Evolutionary conservation across 2,888 invertebrate species (phyloP).

Genomic region (Hemistola chrysoprasaria): DNA sequence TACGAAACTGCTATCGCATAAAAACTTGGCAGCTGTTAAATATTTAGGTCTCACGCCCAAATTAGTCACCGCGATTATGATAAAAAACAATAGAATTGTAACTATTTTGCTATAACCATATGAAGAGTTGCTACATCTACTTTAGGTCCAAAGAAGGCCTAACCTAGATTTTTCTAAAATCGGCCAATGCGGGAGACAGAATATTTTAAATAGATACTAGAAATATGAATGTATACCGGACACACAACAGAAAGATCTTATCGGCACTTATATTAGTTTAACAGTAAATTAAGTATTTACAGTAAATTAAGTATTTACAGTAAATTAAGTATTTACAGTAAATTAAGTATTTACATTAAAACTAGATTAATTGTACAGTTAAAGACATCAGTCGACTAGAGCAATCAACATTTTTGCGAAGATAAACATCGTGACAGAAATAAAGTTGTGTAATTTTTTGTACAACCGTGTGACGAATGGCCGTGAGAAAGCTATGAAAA

Average conservation of each 20-base stretch:
- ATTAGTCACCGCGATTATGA: constrained; percentile 12
- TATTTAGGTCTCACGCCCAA: constrained; percentile 24
- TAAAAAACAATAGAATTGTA: constrained; percentile 26
- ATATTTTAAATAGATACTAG: no score
- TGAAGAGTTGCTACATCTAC: background rate
- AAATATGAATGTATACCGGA: no score
- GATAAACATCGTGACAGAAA: constrained; percentile 18
- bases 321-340: no score
- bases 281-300: no score
- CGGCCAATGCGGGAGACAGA: no score
- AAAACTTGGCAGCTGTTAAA: constrained; percentile 21
- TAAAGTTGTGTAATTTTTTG: constrained; percentile 21
- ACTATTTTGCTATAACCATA: constrained; percentile 16
- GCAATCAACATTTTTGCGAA: constrained; percentile 11
- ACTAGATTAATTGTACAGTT: background rate
- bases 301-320: no score
- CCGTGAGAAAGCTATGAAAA: constrained; percentile 25
- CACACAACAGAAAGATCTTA: no score
- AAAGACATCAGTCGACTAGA: background rate
- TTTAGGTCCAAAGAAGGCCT: no score
- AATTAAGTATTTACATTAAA: constrained; percentile 3
- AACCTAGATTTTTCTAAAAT: no score
- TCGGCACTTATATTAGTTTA: no score
- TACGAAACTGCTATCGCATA: background rate
- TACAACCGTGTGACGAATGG: constrained; percentile 20